Base-by-base conservation (phyloP, 2,113 vertebrate genomes). In the Calyptommatus sinebrachiatus region DNA sequence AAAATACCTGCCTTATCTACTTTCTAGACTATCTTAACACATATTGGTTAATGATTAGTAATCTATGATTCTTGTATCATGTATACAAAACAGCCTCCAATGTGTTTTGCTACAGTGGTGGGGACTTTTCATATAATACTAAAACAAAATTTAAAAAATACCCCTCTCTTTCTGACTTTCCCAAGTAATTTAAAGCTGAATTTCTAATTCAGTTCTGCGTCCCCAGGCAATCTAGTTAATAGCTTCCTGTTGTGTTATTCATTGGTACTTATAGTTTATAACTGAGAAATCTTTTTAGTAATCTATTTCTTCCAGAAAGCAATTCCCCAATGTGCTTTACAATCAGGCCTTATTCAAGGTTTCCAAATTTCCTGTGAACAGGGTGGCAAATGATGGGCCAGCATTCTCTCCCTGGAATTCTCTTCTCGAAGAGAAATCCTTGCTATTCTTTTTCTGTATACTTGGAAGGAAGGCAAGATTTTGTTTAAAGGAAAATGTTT, bases 191-290 rank as follows among this genome's bases (percentile, higher is more conserved):
- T 31, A 12, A 66, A 48, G n/a, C 29, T 66, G 50, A 67, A n/a
- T 74, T 73, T 68, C 31, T 20, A 6, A 12, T 74, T 68, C 45
- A 74, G 7, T 31, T 68, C 48, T 46, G 24, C 61, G 24, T 68
- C 72, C 31, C 65, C n/a, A 57, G 71, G 71, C 63, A 68, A 60
- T 45, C 48, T 46, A 60, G 50, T 74, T 68, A 74, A 74, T 80
- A 66, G 71, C 48, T 60, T 68, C 72, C 48, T 41, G 31, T 67
- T 74, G 79, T 21, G 65, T 53, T 74, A 41, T 50, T 80, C 50
- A 80, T 68, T 68, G 79, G 50, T 67, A 65, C 67, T 73, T 80
- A 67, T 73, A 67, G 61, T 53, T 67, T 72, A 74, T 74, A 57
- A 68, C 1, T 6, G 71, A 74, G 63, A 68, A 68, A 74, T 68